Base-by-base conservation (phyloP, 2,888 invertebrate genomes). In the Nephrotoma flavescens region DNA sequence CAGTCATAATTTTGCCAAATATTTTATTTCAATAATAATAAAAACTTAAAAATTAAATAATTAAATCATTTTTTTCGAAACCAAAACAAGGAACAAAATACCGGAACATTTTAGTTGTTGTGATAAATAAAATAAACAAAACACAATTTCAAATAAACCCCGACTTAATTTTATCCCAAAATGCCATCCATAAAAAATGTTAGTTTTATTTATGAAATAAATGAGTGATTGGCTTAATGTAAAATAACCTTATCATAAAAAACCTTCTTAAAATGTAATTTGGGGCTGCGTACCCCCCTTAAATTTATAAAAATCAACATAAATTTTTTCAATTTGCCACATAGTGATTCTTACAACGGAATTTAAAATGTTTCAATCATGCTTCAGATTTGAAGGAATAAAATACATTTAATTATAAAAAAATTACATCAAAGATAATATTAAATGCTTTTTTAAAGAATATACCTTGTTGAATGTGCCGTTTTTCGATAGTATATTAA, bases 1-100 rank as follows among this genome's bases (percentile, higher is more conserved):
- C 85, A 85, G 85, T 85, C 44, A 85, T 85, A 85, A 84, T 41
- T 84, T 85, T 85, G 85, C 19, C 44, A 85, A 85, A 85, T 44
- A 44, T 45, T 84, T 42, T 84, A 71, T 71, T 71, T 71, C 9
- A 57, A 57, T 57, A 71, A 71, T 71, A 71, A 71, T 71, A 71
- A 71, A 71, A 52, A 52, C 52, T 52, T 52, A 52, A 52, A 71
- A 71, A 31, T 71, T 71, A 71, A 71, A 71, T 71, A 71, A 71
- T 71, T 71, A 71, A 71, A 71, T 71, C 71, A 71, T 71, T 71
- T 71, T 71, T 57, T 57, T 57, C 6, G 31, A 31, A 31, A 71
- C 71, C 71, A 31, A 71, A 71, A 71, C 71, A 71, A 71, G 71
- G 19, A 71, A 71, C 71, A 71, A 52, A 52, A 71, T 31, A 11